Conservation (phyloP, 2,113 vertebrate genomes). For the Scatophagus argus region DNA sequence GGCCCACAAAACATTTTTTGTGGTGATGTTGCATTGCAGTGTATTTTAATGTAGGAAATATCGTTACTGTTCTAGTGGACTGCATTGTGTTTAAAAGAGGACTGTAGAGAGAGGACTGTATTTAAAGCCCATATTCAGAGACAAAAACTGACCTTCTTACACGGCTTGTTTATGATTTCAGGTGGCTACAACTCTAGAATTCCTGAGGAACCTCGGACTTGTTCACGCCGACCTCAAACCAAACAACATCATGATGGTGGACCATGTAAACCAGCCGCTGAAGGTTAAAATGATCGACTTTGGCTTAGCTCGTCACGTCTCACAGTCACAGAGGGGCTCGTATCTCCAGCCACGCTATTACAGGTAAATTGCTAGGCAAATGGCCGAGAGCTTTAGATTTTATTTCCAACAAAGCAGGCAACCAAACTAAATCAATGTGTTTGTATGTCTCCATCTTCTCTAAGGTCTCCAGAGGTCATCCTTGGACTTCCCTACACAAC, state of each 20-base stretch:
- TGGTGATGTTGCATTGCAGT: no score
- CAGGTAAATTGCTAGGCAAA: not conserved
- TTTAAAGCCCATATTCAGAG: not conserved
- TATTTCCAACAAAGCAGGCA: not conserved
- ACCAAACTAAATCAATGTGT: not conserved
- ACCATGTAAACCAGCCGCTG: not conserved
- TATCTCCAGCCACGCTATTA: not conserved
- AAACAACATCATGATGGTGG: constrained; percentile 41
- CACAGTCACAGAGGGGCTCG: accelerated
- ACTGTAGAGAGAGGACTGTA: no score
- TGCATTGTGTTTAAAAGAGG: no score
- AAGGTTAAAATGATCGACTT: constrained; percentile 28
- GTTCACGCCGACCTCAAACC: not conserved
- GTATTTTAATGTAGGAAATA: no score
- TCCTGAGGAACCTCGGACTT: not conserved
- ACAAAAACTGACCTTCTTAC: not conserved
- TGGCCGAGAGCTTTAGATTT: no score
- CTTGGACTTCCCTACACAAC: not conserved
- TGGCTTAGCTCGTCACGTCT: not conserved
- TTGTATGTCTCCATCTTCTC: not conserved
- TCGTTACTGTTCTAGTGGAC: no score
- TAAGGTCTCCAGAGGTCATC: constrained; percentile 29
- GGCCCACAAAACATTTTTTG: no score
- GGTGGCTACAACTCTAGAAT: not conserved
- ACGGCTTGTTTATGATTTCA: not conserved